A percentile compares a stretch with the other conserved stretches of the same genome.
These are phyloP conservation scores for Muraenolepis orangiensis DNA, from an alignment of 2,797 vertebrate species.

Conservation along the genomic window DNA sequence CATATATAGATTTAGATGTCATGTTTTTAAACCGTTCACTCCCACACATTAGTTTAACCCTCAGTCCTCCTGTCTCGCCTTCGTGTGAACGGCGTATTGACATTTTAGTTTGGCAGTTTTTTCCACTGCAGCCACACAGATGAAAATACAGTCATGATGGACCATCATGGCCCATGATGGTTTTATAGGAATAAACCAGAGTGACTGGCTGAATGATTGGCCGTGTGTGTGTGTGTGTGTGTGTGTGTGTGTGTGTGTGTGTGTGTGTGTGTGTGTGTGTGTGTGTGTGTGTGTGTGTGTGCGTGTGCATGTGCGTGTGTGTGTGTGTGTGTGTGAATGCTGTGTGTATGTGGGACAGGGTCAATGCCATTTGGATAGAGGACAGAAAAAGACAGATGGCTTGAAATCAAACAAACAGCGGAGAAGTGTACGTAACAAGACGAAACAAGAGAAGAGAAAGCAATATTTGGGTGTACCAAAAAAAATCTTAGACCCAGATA, in stretches of 20 bases:
- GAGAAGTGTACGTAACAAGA: not conserved
- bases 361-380: not conserved
- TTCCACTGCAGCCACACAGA: not conserved
- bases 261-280: too few relatives aligned
- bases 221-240: not conserved
- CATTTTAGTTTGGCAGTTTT: not conserved
- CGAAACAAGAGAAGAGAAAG: constrained; percentile 4
- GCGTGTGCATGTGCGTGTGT: too few relatives aligned
- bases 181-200: not conserved
- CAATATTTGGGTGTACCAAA: too few relatives aligned
- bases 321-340: too few relatives aligned
- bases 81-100: not conserved
- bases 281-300: too few relatives aligned
- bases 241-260: not conserved
- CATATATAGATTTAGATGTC: not conserved
- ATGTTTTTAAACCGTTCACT: not conserved
- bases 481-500: too few relatives aligned
- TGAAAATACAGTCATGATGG: not conserved
- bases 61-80: not conserved
- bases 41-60: not conserved
- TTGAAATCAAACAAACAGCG: not conserved
- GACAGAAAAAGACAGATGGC: not conserved
- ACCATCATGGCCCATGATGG: not conserved
- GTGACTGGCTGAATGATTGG: not conserved
- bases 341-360: not conserved